These are phyloP conservation scores for Octomys mimax DNA, from an alignment of 2,797 vertebrate genomes.

Conservation along the genomic window DNA sequence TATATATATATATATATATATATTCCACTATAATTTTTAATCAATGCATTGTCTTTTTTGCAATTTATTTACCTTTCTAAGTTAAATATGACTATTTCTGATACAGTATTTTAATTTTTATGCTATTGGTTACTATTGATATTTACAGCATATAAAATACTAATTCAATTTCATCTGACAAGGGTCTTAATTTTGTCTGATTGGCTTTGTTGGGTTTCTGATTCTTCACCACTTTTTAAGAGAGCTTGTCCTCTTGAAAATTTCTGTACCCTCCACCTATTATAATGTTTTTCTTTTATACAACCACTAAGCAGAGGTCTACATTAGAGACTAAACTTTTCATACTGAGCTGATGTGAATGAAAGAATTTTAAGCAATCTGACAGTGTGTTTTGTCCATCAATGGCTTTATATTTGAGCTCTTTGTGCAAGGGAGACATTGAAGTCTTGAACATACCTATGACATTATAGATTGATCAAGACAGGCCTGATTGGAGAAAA, in stretches of 20 bases:
- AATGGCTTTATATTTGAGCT: background rate
- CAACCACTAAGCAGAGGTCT: background rate
- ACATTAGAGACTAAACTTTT: background rate
- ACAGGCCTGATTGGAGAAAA: too few species aligned
- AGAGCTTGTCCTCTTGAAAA: background rate
- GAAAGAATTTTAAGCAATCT: background rate
- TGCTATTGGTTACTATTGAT: conserved; percentile 5
- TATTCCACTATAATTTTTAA: background rate
- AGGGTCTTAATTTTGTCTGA: background rate
- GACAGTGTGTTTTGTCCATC: background rate
- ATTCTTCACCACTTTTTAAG: conserved; percentile 15
- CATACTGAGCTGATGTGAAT: background rate
- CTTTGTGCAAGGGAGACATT: background rate
- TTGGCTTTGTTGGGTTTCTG: background rate
- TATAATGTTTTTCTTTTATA: conserved; percentile 9
- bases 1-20: too few species aligned
- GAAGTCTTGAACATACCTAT: background rate
- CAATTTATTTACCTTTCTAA: background rate
- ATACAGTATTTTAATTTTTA: conserved; percentile 16
- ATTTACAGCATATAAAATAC: background rate
- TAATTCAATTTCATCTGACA: conserved; percentile 32
- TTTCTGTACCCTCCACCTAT: background rate
- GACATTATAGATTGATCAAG: too few species aligned
- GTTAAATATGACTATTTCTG: background rate
- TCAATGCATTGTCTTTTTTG: conserved; percentile 52